Base-by-base conservation (phyloP, 37 sponge, comb jelly and placozoan genomes). In the Corticium candelabrum region DNA sequence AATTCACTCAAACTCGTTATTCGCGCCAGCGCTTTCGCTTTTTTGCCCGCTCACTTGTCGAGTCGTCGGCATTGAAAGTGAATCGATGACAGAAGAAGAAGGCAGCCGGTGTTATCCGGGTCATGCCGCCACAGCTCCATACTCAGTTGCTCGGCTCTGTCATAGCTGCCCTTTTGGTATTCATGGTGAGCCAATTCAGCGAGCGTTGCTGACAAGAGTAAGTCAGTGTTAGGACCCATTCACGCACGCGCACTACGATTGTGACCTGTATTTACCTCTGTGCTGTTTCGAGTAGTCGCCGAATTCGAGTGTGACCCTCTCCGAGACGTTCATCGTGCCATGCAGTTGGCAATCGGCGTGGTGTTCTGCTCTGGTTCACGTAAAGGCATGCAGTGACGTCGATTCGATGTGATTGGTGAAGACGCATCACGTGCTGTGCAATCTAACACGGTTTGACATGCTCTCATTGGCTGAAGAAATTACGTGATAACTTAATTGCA, bases 71-170 rank as follows among this genome's bases (percentile, higher is more conserved):
- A 92, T 78, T 98, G 99, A 80, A 98, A 98, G 76, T 98, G 99
- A 37, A 98, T 94, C 40, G 95, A 94, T 1, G 99, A 98, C 67
- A 98, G 90, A 1, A 98, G 93, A 1, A 98, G 84, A 1, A 98
- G 87, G 74, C 91, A 90, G 38, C 95, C 99, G 29, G 92, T 94
- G 76, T 98, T 98, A n/a, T 91, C 93, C 0, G 92, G 99, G 62
- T 98, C 99, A 7, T 93, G 50, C 3, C 84, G 87, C 99, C 99
- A 98, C 38, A 94, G 83, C 80, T 98, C 99, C 90, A 92, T 94
- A 84, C 93, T 87, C 7, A 92, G 80, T 74, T 85, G 86, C 76
- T 98, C 95, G 15, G 99, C 89, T 38, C 81, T 41, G 36, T 98
- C 99, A 69, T 98, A 98, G 75, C 86, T 87, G 0, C 88, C 99